Evolutionary conservation across 2,113 vertebrate genomes (phyloP).

Genomic region (Silurus meridionalis): DNA sequence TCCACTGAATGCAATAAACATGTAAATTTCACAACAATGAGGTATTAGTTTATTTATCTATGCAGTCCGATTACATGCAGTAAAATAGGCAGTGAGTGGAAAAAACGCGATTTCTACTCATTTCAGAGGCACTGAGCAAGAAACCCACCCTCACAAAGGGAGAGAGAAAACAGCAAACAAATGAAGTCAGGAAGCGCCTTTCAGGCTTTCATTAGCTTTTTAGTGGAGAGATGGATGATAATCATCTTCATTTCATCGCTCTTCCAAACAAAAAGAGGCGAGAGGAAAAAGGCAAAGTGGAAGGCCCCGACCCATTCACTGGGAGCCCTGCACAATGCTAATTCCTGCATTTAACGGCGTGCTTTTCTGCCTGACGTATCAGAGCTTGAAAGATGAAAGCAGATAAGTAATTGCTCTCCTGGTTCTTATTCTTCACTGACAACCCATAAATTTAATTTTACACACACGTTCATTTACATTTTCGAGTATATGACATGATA

Average conservation of each 20-base stretch:
- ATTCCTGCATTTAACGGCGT: constrained; percentile 99
- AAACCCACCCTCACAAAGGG: constrained; percentile 83
- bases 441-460: constrained; percentile 99
- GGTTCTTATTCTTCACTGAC: constrained; percentile 99
- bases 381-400: constrained; percentile 99
- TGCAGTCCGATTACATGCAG: constrained; percentile 9
- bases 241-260: constrained; percentile 94
- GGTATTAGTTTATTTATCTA: constrained; percentile 49
- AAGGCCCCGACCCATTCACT: constrained; percentile 95
- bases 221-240: constrained; percentile 88
- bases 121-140: constrained; percentile 73
- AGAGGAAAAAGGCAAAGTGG: constrained; percentile 67
- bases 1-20: constrained; percentile 52
- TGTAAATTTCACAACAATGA: constrained; percentile 51
- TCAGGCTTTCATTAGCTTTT: constrained; percentile 87
- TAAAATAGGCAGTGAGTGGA: constrained; percentile 27
- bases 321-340: constrained; percentile 95
- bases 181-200: constrained; percentile 81
- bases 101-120: constrained; percentile 71
- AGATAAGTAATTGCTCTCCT: constrained; percentile 99
- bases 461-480: constrained; percentile 99
- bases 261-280: constrained; percentile 90
- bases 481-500: constrained; percentile 99
- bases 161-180: constrained; percentile 80
- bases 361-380: constrained; percentile 99